A percentile compares a stretch with the other conserved stretches of the same genome.
These are phyloP conservation scores for Metopia argyrocephala DNA, from an alignment of 2,888 invertebrate genomes.

Conservation along the genomic window DNA sequence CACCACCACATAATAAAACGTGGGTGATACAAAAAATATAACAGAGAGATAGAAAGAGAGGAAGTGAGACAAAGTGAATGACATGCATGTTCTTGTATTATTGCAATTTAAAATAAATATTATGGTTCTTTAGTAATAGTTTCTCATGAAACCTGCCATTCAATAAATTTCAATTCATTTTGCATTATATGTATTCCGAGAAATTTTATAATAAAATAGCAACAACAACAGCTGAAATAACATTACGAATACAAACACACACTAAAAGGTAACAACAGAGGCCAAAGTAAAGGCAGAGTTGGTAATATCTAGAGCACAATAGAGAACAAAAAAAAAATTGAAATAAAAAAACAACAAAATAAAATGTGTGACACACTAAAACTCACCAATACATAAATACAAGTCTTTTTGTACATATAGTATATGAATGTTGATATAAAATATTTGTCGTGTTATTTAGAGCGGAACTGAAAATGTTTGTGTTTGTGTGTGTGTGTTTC, in stretches of 20 bases:
- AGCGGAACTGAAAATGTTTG: slow-evolving; percentile 51
- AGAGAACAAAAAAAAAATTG: background rate
- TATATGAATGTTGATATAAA: background rate
- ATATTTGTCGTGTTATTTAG: slow-evolving; percentile 41
- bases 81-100: background rate
- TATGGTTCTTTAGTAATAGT: slow-evolving; percentile 21
- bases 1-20: no score
- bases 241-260: slow-evolving; percentile 23
- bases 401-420: background rate
- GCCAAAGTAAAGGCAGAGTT: background rate
- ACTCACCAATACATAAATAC: background rate
- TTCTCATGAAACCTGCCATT: slow-evolving; percentile 42
- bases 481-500: background rate
- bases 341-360: slow-evolving; percentile 2
- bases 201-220: slow-evolving; percentile 9
- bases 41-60: background rate
- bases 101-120: slow-evolving; percentile 41
- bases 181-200: slow-evolving; percentile 34
- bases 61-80: background rate
- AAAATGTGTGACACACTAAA: slow-evolving; percentile 38
- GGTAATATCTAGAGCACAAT: background rate
- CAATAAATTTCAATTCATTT: slow-evolving; percentile 60
- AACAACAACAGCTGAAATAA: background rate
- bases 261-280: background rate
- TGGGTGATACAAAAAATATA: no score